Base-by-base conservation (phyloP, 1,140 invertebrate genomes). In the Cephus cinctus region DNA sequence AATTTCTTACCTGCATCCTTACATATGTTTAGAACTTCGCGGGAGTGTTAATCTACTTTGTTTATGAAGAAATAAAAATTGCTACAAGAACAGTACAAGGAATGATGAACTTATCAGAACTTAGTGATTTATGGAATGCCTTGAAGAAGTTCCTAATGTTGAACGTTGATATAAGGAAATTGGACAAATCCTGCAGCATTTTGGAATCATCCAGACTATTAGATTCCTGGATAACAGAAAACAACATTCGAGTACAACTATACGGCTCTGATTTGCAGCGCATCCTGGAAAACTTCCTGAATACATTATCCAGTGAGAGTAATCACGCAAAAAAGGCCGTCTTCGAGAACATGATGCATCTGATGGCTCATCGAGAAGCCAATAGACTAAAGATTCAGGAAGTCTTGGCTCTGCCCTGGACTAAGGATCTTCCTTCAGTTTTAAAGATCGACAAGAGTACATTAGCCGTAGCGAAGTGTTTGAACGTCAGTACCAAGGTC, bases 21-120 rank as follows among this genome's bases (percentile, higher is more conserved):
- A n/a, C n/a, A n/a, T n/a, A n/a, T n/a, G n/a, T 57, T 20, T 31
- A 71, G 68, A 43, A 65, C 25, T 65, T 73, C 40, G 44, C 59
- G n/a, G 41, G 53, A 6, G 49, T 76, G 51, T 52, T 71, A 12
- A 55, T 65, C n/a, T 52, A 65, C 16, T 67, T 57, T 42, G 54
- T 73, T 47, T 47, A 62, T 23, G 54, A 52, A 15, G 69, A 74
- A 34, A 47, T 74, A 12, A 58, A 40, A 47, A 43, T 18, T 0
- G 16, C 18, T 36, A 1, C 2, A 22, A 11, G n/a, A 43, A 36
- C n/a, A 38, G 35, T 15, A 23, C 9, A 12, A 12, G 8, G 16
- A 12, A 50, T 23, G 31, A 39, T 32, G 25, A 18, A 31, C 9
- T 31, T 54, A 32, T 39, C 42, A 18, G 49, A 50, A 22, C 22